Base-by-base conservation (phyloP, 2,888 invertebrate species). In the Notodonta dromedarius region DNA sequence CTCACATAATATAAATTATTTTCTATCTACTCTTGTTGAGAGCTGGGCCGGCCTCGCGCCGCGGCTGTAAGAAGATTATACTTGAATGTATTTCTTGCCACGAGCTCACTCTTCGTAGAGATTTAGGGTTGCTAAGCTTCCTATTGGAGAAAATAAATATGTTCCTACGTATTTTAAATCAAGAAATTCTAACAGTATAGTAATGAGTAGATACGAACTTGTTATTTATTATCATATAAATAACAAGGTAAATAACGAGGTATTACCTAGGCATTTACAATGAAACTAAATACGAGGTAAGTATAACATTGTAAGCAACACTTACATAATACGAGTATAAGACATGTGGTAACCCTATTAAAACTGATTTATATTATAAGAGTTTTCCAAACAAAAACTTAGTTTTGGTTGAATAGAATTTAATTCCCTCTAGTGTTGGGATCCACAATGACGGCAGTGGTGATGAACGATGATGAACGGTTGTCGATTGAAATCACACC, bases 401-500 rank as follows among this genome's bases (percentile, higher is more conserved):
- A 16, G 16, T 16, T 16, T 16, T 9, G 16, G 16, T 50, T 50
- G 7, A 50, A 50, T 50, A 50, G 6, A 50, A 50, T 50, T 50
- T 16, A 50, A 50, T 50, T 50, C 12, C 50, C 42, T 59, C 56
- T 58, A 65, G 61, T n/a, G 13, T 64, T 57, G 11, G 50, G 54
- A 13, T 54, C 13, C 46, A 67, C 59, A 70, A 59, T 57, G 8
- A 7, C 40, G 59, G 11, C 35, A 61, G 58, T 12, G 56, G 54
- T 52, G 59, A n/a, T 24, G 62, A 61, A 58, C 39, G 60, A n/a
- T 63, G 55, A 66, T 64, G 14, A 66, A 58, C 12, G 62, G 60
- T 54, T 57, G 52, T 53, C 35, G 55, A 50, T 46, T 52, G 59
- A 50, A 51, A 54, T 57, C 55, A 14, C 24, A 14, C 13, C 8